These are phyloP conservation scores for Galaxias olidus DNA, from an alignment of 2,797 vertebrate genomes.

Conservation along the genomic window DNA sequence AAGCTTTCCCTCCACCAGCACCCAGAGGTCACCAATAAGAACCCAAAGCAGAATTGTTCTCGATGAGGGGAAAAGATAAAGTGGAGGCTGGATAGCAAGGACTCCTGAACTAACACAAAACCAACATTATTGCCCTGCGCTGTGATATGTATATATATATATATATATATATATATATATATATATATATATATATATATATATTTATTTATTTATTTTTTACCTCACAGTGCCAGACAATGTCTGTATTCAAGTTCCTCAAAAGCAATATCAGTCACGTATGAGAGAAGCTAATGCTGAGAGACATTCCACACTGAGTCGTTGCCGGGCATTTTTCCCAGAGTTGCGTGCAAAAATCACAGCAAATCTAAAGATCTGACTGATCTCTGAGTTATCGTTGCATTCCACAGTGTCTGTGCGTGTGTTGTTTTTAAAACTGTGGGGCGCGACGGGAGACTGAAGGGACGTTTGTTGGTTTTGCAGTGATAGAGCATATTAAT, in stretches of 20 bases:
- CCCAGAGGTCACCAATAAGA: constrained; percentile 60
- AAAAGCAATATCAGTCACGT: constrained; percentile 45
- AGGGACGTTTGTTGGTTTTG: constrained; percentile 59
- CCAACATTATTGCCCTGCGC: constrained; percentile 44
- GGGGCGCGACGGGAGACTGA: constrained; percentile 35
- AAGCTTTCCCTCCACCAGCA: constrained; percentile 48
- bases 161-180: too few species aligned
- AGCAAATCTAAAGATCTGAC: constrained; percentile 55
- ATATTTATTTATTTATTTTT: constrained; percentile 16
- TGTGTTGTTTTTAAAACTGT: constrained; percentile 60
- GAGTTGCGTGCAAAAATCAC: constrained; percentile 33
- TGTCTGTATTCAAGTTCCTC: constrained; percentile 57
- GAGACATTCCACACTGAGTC: constrained; percentile 46
- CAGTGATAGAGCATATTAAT: constrained; percentile 58
- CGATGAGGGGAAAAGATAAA: constrained; percentile 67
- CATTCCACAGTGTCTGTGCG: constrained; percentile 60
- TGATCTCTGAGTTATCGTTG: constrained; percentile 55
- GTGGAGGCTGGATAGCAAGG: constrained; percentile 47
- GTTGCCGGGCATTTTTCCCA: constrained; percentile 24
- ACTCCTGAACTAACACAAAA: constrained; percentile 54
- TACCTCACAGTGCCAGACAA: constrained; percentile 47
- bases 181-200: too few species aligned
- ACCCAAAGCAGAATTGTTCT: constrained; percentile 49
- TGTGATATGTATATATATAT: too few species aligned
- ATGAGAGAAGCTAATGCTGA: constrained; percentile 31